Percentiles rank a stretch among this genome's conserved stretches.
phyloP scores from a whole-genome alignment of 1,140 invertebrate genomes.

The Ylistrum balloti region DNA sequence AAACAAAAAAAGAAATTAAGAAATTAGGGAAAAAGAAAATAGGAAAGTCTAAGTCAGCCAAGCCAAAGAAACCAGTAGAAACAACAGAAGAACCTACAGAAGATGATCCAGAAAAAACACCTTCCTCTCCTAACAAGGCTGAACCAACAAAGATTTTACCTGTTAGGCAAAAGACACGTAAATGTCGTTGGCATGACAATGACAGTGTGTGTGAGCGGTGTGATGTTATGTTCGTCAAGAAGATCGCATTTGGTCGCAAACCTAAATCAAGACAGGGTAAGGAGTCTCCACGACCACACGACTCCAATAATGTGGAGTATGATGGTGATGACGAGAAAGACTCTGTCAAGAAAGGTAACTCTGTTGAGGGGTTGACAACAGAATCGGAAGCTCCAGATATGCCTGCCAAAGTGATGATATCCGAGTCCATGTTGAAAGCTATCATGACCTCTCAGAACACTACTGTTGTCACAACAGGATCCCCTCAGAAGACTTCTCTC shows the following conservation, averaged over 20 bases:
- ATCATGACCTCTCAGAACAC: not conserved
- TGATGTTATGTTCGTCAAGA: slow-evolving; percentile 58
- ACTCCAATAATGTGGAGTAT: not conserved
- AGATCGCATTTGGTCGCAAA: slow-evolving; percentile 58
- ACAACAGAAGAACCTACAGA: not conserved
- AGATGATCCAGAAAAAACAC: not conserved
- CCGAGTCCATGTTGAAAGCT: not conserved
- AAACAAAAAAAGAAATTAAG: not conserved
- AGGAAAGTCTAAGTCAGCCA: not conserved
- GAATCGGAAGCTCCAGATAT: not conserved
- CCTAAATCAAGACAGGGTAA: slow-evolving; percentile 24
- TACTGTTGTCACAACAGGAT: not conserved
- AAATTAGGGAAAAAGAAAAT: not conserved
- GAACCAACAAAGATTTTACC: slow-evolving; percentile 4
- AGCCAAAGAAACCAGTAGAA: not conserved
- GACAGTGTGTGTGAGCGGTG: slow-evolving; percentile 61
- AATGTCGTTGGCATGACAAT: slow-evolving; percentile 63
- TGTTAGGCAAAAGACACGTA: slow-evolving; percentile 42
- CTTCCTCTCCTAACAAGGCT: not conserved
- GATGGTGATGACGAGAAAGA: slow-evolving; percentile 5
- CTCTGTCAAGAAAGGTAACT: not conserved
- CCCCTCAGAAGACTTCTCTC: not conserved
- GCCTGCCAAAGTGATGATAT: not conserved
- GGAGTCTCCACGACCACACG: slow-evolving; percentile 2
- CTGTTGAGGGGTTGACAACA: not conserved